A percentile compares a stretch with the other conserved stretches of the same genome.
These are phyloP conservation scores for Argya squamiceps DNA, from an alignment of 2,797 vertebrate species.

Conservation along the genomic window DNA sequence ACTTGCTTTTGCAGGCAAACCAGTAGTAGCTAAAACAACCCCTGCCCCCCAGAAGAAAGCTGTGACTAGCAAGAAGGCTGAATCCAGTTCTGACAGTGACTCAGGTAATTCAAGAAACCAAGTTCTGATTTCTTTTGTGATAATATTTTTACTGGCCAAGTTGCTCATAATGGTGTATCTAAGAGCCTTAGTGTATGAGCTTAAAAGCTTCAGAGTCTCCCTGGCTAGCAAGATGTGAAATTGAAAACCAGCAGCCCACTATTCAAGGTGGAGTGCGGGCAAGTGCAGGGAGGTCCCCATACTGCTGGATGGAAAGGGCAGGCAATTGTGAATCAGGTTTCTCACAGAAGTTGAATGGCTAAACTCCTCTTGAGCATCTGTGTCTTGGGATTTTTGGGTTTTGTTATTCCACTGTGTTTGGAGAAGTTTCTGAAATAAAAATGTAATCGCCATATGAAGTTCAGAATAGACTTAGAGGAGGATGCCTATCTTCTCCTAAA, in stretches of 20 bases:
- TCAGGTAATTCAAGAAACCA: conserved; percentile 77
- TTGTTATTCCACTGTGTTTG: not conserved
- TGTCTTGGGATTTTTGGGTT: not conserved
- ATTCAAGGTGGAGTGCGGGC: not conserved
- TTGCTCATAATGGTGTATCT: not conserved
- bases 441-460: not conserved
- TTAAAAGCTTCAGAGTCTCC: not conserved
- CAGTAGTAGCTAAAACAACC: conserved; percentile 38
- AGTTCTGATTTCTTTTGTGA: not conserved
- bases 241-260: not conserved
- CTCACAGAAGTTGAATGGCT: not conserved
- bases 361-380: not conserved
- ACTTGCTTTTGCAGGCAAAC: conserved; percentile 69
- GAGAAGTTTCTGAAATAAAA: not conserved
- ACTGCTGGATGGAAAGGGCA: not conserved
- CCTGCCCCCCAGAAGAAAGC: conserved; percentile 55
- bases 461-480: not conserved
- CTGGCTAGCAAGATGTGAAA: not conserved
- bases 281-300: not conserved
- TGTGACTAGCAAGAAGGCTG: conserved; percentile 75
- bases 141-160: not conserved
- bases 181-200: not conserved
- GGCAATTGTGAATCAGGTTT: not conserved
- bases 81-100: conserved; percentile 85
- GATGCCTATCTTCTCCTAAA: not conserved